Conservation (phyloP, 2,797 vertebrate species). For the Gymnoscopelus microlampas region DNA sequence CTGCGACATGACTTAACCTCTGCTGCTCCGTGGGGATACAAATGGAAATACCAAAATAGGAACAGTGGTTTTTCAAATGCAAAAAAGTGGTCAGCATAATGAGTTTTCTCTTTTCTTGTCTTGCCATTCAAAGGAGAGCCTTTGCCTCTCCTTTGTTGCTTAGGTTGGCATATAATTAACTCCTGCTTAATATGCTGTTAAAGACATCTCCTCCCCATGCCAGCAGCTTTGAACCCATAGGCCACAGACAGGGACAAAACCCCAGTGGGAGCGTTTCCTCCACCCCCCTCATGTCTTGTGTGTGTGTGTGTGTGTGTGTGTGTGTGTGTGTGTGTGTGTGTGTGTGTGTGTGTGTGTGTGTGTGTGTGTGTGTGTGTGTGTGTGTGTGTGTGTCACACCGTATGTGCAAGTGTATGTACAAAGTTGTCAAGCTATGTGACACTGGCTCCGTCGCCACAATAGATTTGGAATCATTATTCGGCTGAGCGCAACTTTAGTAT, state of each 20-base stretch:
- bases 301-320: slow-evolving; percentile 43
- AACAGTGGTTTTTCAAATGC: slow-evolving; percentile 83
- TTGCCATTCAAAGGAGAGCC: slow-evolving; percentile 81
- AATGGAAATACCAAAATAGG: slow-evolving; percentile 84
- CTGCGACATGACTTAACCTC: slow-evolving; percentile 55
- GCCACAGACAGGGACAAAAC: slow-evolving; percentile 79
- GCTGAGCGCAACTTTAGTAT: not conserved
- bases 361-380: slow-evolving; percentile 3
- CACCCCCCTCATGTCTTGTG: slow-evolving; percentile 30
- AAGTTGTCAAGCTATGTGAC: no score
- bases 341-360: slow-evolving; percentile 24
- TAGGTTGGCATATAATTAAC: slow-evolving; percentile 87
- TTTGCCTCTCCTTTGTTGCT: slow-evolving; percentile 83
- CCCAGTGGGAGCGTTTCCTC: slow-evolving; percentile 80
- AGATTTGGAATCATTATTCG: not conserved
- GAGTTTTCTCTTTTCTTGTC: slow-evolving; percentile 84
- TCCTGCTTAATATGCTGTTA: slow-evolving; percentile 88
- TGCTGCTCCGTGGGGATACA: slow-evolving; percentile 70
- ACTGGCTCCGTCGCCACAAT: no score
- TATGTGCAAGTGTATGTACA: no score
- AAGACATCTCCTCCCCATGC: slow-evolving; percentile 82
- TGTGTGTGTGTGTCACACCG: no score
- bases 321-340: slow-evolving; percentile 35
- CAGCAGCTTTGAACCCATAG: slow-evolving; percentile 83
- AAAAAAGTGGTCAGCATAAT: slow-evolving; percentile 84